Percentiles rank a stretch among this genome's conserved stretches.
Evolutionary conservation across 2,113 vertebrate genomes (phyloP).

Genomic region (Nothoprocta pentlandii): DNA sequence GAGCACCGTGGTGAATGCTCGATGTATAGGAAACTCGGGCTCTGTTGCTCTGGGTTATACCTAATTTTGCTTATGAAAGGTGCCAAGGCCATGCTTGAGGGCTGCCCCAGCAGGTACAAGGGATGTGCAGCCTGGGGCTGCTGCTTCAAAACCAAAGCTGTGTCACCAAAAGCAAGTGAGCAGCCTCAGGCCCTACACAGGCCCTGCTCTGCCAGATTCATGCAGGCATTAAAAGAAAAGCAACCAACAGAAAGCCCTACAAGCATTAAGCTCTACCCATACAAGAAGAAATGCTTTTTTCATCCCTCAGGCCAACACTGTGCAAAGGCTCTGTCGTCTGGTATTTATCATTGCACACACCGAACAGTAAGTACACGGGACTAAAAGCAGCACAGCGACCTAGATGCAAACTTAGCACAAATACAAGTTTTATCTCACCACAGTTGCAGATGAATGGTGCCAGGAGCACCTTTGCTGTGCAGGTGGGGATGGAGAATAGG

Average conservation of each 20-base stretch:
- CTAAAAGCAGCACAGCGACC: neutral
- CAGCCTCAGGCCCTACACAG: neutral
- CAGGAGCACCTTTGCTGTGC: neutral
- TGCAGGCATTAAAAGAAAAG: neutral
- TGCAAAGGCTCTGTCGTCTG: neutral
- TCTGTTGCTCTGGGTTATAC: neutral
- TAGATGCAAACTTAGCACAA: no score
- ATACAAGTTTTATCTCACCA: neutral
- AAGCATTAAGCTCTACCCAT: neutral
- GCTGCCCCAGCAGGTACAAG: no score
- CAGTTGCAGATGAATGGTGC: neutral
- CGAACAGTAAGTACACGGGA: neutral
- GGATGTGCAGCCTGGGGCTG: no score
- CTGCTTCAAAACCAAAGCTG: neutral
- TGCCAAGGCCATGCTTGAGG: no score
- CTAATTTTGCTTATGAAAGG: neutral
- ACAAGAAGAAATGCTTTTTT: neutral
- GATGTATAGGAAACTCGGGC: neutral
- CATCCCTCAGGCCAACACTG: neutral
- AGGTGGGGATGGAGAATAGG: neutral
- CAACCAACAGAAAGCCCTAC: neutral
- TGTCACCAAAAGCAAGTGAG: neutral
- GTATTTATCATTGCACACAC: neutral
- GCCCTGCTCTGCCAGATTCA: neutral
- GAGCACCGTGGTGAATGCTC: neutral